Evolutionary conservation across 1,140 invertebrate genomes (phyloP), one percentile per base, ranked within the genome.

Genomic region (Leguminivora glycinivorella): DNA sequence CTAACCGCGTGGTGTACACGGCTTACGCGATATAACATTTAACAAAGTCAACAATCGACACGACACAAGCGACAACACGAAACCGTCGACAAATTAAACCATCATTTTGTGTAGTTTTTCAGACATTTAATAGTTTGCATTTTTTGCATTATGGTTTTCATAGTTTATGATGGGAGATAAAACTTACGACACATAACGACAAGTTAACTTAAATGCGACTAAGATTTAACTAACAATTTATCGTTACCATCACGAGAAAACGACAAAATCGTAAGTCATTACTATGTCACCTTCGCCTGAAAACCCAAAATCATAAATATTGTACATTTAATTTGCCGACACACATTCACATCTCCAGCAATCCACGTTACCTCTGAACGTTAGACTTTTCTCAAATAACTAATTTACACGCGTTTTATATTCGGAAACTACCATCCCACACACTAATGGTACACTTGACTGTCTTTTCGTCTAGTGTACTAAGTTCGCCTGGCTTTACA

Each of bases 1-100:
- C 10, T 38, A 38, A 38, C 12, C 34, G 34, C 34, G 34, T 52
- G 47, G 22, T n/a, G 19, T 17, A 63, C 70, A 58, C 43, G 47
- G 40, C 56, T 43, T 40, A 43, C 43, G 68, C 67, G 68, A 52
- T 69, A 67, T 70, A 68, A 73, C 72, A 68, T 68, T 52, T 66
- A 63, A 63, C 58, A 63, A 63, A 52, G 25, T 63, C 5, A 29
- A 63, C 24, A 29, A 63, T 22, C 22, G n/a, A 63, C 58, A 52
- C 47, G 47, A 29, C 25, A 29, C 25, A 60, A 60, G 56, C 56
- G 22, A 60, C 25, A 29, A 17, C 58, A 63, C 58, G 56, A 60
- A 60, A 14, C 22, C 14, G 56, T 60, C 22, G 56, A 60, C 56
- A 60, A 60, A 24, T 56, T 56, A 56, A 24, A 56, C 22, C 14